Conservation (phyloP, 2,797 vertebrate species). For the Nannoperca obscura region DNA sequence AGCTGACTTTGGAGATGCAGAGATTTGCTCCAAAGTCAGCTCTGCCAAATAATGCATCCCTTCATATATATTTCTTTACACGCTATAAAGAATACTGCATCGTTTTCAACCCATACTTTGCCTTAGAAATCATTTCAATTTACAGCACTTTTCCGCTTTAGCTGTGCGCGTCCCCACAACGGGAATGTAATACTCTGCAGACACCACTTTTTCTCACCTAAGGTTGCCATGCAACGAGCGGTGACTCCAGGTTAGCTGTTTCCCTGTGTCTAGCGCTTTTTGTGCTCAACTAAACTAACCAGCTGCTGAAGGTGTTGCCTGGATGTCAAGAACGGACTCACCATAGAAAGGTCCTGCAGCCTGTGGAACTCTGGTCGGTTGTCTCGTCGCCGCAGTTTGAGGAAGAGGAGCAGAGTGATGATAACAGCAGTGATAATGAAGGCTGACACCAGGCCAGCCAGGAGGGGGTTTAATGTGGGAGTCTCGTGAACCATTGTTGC, state of each 20-base stretch:
- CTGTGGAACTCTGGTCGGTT: conserved; percentile 88
- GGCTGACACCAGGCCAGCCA: conserved; percentile 89
- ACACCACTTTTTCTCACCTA: too few relatives aligned
- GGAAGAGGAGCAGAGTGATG: conserved; percentile 89
- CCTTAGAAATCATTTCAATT: too few relatives aligned
- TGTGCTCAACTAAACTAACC: background rate
- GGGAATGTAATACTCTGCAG: too few relatives aligned
- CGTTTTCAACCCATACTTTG: too few relatives aligned
- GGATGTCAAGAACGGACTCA: conserved; percentile 70
- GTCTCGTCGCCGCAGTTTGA: conserved; percentile 88
- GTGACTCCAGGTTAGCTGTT: background rate
- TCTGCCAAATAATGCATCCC: too few relatives aligned
- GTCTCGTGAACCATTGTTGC: conserved; percentile 36
- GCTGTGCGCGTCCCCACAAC: too few relatives aligned
- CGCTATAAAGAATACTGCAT: too few relatives aligned
- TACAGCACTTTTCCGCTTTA: too few relatives aligned
- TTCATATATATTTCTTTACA: too few relatives aligned
- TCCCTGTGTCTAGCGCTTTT: background rate
- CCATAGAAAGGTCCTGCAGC: conserved; percentile 94
- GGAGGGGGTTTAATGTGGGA: conserved; percentile 84
- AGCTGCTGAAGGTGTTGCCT: background rate
- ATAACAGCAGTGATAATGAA: conserved; percentile 88
- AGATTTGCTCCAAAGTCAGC: too few relatives aligned
- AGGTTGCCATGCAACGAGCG: background rate
- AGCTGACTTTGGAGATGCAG: too few relatives aligned